phyloP scores from a whole-genome alignment of 2,888 invertebrate genomes.

The Prosopocoilus inquinatus region DNA sequence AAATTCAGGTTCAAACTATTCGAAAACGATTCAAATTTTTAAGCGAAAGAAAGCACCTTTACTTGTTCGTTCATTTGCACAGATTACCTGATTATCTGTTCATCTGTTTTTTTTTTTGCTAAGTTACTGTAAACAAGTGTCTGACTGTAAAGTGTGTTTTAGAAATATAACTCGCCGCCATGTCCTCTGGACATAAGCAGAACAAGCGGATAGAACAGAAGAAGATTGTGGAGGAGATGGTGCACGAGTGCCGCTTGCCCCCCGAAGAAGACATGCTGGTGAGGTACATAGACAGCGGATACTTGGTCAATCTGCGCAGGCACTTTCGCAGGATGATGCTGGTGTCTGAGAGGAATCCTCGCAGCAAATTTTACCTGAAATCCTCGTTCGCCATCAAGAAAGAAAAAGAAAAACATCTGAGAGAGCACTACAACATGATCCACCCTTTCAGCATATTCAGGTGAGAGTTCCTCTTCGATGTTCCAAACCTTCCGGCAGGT shows the following conservation, averaged over 20 bases:
- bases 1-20: too few species aligned
- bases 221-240: slow-evolving; percentile 4
- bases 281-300: slow-evolving; percentile 29
- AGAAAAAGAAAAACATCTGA: slow-evolving; percentile 25
- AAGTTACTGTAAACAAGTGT: too few species aligned
- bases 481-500: background rate
- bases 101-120: too few species aligned
- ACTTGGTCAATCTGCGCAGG: slow-evolving; percentile 27
- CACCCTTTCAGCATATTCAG: slow-evolving; percentile 31
- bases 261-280: slow-evolving; percentile 25
- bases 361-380: slow-evolving; percentile 25
- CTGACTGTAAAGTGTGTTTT: too few species aligned
- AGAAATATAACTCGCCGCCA: too few species aligned
- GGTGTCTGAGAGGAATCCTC: slow-evolving; percentile 25
- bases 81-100: too few species aligned
- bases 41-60: too few species aligned
- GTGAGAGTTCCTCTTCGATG: slow-evolving; percentile 25
- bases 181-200: background rate
- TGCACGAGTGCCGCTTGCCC: slow-evolving; percentile 23
- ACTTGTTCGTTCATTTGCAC: too few species aligned
- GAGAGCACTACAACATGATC: slow-evolving; percentile 27
- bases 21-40: too few species aligned
- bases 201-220: slow-evolving; percentile 5
- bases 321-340: slow-evolving; percentile 24
- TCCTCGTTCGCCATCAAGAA: slow-evolving; percentile 23